Conservation (phyloP, 2,113 vertebrate genomes). For the Macquaria ambigua region DNA sequence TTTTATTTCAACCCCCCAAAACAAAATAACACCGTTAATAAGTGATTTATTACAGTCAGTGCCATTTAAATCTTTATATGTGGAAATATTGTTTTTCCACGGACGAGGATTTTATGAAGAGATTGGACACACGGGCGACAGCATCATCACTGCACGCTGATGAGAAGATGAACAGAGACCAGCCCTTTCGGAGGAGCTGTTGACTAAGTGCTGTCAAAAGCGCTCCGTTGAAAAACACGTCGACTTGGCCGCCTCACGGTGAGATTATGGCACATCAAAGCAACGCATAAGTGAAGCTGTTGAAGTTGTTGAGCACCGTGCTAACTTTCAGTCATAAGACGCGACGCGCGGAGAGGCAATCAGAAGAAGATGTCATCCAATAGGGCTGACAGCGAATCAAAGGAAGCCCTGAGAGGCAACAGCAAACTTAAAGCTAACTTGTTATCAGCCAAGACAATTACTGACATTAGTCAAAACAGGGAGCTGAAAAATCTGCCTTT, state of each 20-base stretch:
- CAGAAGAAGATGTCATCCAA: constrained; percentile 67
- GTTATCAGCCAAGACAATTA: constrained; percentile 78
- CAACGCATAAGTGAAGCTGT: constrained; percentile 59
- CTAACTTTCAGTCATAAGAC: constrained; percentile 70
- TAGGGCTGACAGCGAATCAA: constrained; percentile 78
- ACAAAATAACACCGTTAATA: neutral
- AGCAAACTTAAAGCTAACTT: constrained; percentile 61
- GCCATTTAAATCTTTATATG: neutral
- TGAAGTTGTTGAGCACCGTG: constrained; percentile 66
- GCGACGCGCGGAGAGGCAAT: constrained; percentile 45
- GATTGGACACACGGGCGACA: constrained; percentile 1
- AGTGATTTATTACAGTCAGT: neutral
- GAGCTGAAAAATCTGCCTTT: constrained; percentile 55
- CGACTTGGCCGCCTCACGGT: constrained; percentile 57
- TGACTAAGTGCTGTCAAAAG: constrained; percentile 75
- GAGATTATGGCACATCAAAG: constrained; percentile 78
- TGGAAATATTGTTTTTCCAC: neutral
- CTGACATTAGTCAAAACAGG: constrained; percentile 81
- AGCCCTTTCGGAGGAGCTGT: constrained; percentile 41
- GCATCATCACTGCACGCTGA: constrained; percentile 17
- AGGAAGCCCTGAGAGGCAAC: constrained; percentile 66
- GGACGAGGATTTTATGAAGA: constrained; percentile 6
- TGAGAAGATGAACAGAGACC: constrained; percentile 40
- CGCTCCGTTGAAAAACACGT: constrained; percentile 63
- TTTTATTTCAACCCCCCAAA: neutral